Conservation (phyloP, 2,888 invertebrate genomes). For the Drosophila ezoana region DNA sequence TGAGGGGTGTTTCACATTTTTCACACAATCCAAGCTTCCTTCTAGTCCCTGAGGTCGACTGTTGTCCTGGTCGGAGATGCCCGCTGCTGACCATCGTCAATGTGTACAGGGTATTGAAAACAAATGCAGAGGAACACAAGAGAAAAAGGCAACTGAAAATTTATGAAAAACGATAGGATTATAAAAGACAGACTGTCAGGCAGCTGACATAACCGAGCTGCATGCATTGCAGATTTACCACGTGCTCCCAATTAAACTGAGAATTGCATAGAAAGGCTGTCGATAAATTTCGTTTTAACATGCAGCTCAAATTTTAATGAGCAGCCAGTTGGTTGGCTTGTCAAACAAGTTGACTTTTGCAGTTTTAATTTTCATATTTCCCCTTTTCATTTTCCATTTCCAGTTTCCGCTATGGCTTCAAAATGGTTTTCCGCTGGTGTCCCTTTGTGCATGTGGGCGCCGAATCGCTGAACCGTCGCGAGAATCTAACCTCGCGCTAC, state of each 20-base stretch:
- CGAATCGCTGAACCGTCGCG: constrained; percentile 89
- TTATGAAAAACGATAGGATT: constrained; percentile 1
- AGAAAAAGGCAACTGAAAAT: not conserved
- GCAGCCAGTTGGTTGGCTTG: not conserved
- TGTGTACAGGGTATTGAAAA: not conserved
- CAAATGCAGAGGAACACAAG: not conserved
- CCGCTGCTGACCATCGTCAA: no score
- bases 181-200: not conserved
- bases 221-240: not conserved
- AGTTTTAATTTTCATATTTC: constrained; percentile 19
- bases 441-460: constrained; percentile 90
- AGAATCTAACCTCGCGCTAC: constrained; percentile 91
- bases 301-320: not conserved
- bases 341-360: not conserved
- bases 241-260: not conserved
- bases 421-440: constrained; percentile 95
- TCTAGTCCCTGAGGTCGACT: no score
- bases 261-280: not conserved
- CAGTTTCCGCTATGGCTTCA: constrained; percentile 97
- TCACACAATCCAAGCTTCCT: no score
- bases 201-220: not conserved
- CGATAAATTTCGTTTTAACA: not conserved
- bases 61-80: no score
- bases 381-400: constrained; percentile 33
- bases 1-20: no score